Conservation (phyloP, 37 sponge, comb jelly and placozoan genomes). For the Halichondria panicea region DNA sequence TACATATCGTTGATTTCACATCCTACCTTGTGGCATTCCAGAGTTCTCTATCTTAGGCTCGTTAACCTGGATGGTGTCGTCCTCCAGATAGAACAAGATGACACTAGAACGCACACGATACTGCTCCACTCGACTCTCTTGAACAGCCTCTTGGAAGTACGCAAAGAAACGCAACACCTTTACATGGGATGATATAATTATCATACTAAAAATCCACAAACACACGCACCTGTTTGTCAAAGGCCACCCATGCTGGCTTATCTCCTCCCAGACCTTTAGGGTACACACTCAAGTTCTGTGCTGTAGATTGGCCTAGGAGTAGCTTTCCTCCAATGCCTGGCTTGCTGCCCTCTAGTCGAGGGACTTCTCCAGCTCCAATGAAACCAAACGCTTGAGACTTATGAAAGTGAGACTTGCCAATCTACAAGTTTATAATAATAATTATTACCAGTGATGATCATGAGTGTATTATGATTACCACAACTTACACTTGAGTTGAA, state of each 20-base stretch:
- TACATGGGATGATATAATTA: neutral
- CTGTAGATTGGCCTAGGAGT: slow-evolving; percentile 63
- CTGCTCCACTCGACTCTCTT: slow-evolving; percentile 89
- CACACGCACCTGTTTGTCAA: slow-evolving; percentile 85
- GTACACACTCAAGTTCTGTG: slow-evolving; percentile 63
- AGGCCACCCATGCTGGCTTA: slow-evolving; percentile 97
- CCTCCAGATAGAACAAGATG: slow-evolving; percentile 95
- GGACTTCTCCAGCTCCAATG: slow-evolving; percentile 75
- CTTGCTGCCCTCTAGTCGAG: slow-evolving; percentile 59
- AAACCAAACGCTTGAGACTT: slow-evolving; percentile 95
- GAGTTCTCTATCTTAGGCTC: slow-evolving; percentile 88
- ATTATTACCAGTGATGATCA: neutral
- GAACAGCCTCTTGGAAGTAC: slow-evolving; percentile 95
- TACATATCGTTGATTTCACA: neutral
- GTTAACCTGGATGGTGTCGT: slow-evolving; percentile 94
- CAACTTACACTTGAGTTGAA: slow-evolving; percentile 87
- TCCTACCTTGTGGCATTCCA: slow-evolving; percentile 94
- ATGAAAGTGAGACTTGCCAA: slow-evolving; percentile 80
- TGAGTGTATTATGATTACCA: neutral
- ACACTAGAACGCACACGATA: slow-evolving; percentile 83
- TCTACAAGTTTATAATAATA: slow-evolving; percentile 47
- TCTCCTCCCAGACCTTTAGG: slow-evolving; percentile 83
- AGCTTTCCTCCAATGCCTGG: slow-evolving; percentile 82
- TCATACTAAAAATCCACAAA: neutral
- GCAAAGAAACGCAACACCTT: slow-evolving; percentile 92